These are phyloP conservation scores for Schizothorax lantsangensis DNA, from an alignment of 2,797 vertebrate genomes.

Conservation along the genomic window DNA sequence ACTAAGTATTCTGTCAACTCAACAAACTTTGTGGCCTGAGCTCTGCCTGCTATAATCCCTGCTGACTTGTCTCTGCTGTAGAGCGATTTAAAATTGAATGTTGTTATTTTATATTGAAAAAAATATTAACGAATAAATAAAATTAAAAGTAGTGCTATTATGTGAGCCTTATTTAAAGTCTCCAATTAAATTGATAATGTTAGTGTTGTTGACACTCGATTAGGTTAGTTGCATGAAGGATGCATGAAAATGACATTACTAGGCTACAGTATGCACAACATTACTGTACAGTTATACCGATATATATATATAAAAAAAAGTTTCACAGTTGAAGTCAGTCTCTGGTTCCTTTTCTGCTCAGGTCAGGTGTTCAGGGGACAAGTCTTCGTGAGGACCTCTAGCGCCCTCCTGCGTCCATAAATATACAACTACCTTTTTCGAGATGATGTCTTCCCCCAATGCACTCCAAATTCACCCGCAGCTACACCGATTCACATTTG, in stretches of 20 bases:
- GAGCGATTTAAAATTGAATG: not conserved
- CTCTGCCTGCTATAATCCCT: constrained; percentile 19
- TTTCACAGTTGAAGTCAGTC: not conserved
- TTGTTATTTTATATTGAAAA: not conserved
- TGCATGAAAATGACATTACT: too few species aligned
- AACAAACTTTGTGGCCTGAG: constrained; percentile 48
- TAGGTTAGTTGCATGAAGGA: not conserved
- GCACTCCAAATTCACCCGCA: not conserved
- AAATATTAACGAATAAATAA: too few species aligned
- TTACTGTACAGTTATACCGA: not conserved
- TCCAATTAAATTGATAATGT: not conserved
- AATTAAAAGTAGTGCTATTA: not conserved
- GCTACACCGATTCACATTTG: not conserved
- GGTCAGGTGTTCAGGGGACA: not conserved
- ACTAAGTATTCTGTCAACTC: constrained; percentile 55
- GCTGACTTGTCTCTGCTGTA: constrained; percentile 8
- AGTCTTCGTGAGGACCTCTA: not conserved
- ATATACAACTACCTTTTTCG: not conserved
- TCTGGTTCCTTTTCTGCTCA: not conserved
- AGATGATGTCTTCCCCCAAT: not conserved
- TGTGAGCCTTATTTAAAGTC: not conserved
- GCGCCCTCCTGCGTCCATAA: constrained; percentile 3
- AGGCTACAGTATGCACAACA: not conserved
- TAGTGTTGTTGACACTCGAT: not conserved
- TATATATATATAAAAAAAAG: not conserved